Percentiles rank a stretch among this genome's conserved stretches.
phyloP scores from a whole-genome alignment of 2,888 invertebrate genomes.

The Spilarctia lutea region DNA sequence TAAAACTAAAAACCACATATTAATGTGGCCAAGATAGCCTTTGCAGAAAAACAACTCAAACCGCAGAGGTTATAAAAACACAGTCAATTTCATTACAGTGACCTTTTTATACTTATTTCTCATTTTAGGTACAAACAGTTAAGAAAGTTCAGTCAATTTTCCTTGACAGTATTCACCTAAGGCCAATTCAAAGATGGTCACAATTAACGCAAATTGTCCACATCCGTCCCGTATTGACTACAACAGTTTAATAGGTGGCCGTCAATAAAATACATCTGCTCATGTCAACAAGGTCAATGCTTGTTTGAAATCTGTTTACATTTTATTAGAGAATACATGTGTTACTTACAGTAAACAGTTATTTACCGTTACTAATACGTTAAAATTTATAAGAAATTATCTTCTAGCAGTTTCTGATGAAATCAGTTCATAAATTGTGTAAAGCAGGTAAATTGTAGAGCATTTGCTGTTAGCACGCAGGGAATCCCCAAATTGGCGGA shows the following conservation, averaged over 20 bases:
- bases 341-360: slow-evolving; percentile 2
- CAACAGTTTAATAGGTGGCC: slow-evolving; percentile 78
- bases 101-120: background rate
- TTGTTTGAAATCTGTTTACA: slow-evolving; percentile 67
- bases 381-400: slow-evolving; percentile 2
- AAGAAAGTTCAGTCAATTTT: slow-evolving; percentile 41
- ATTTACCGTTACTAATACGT: slow-evolving; percentile 17
- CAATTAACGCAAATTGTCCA: slow-evolving; percentile 81
- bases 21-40: background rate
- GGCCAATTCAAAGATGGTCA: slow-evolving; percentile 62
- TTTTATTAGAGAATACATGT: slow-evolving; percentile 47
- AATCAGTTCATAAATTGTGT: slow-evolving; percentile 31
- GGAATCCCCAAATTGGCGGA: slow-evolving; percentile 74
- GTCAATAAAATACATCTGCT: slow-evolving; percentile 80
- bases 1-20: slow-evolving; percentile 1
- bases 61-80: background rate
- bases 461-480: slow-evolving; percentile 56
- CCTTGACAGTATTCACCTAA: slow-evolving; percentile 49
- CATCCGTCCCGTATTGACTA: slow-evolving; percentile 80
- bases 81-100: background rate
- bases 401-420: slow-evolving; percentile 23
- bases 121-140: background rate
- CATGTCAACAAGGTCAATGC: slow-evolving; percentile 68
- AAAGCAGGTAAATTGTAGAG: slow-evolving; percentile 53
- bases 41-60: background rate